Evolutionary conservation across 2,888 invertebrate species (phyloP).

Genomic region (Chrysolina americana): DNA sequence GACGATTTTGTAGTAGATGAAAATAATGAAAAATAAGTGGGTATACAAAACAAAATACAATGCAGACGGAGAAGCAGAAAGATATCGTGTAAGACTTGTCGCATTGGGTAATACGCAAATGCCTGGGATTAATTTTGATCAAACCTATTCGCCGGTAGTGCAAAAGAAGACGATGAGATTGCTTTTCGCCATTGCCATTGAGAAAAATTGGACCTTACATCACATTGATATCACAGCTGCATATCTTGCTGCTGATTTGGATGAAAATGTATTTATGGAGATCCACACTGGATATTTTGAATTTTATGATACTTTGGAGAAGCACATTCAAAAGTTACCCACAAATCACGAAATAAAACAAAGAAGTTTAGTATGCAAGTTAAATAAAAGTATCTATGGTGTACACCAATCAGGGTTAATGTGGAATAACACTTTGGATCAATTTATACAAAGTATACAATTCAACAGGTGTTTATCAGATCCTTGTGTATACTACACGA

Average conservation of each 20-base stretch:
- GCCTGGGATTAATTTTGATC: background rate
- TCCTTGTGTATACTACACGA: background rate
- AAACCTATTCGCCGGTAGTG: background rate
- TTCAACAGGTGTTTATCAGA: background rate
- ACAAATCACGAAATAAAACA: background rate
- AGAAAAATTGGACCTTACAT: background rate
- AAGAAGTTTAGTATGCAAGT: background rate
- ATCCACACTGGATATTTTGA: background rate
- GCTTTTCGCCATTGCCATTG: background rate
- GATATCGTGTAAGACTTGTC: background rate
- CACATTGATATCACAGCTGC: background rate
- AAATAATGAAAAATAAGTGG: background rate
- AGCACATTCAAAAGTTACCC: background rate
- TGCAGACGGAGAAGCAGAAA: background rate
- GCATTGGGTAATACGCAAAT: constrained; percentile 1
- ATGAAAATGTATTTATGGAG: background rate
- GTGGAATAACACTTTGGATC: background rate
- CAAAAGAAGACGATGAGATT: background rate
- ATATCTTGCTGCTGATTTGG: background rate
- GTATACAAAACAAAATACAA: constrained; percentile 3
- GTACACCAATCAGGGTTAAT: background rate
- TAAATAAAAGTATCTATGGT: background rate
- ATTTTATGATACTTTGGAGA: background rate
- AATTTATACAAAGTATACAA: background rate
- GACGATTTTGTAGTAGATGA: too few relatives aligned